Base-by-base conservation (phyloP, 2,797 vertebrate genomes). In the Sebastes hubbsi region DNA sequence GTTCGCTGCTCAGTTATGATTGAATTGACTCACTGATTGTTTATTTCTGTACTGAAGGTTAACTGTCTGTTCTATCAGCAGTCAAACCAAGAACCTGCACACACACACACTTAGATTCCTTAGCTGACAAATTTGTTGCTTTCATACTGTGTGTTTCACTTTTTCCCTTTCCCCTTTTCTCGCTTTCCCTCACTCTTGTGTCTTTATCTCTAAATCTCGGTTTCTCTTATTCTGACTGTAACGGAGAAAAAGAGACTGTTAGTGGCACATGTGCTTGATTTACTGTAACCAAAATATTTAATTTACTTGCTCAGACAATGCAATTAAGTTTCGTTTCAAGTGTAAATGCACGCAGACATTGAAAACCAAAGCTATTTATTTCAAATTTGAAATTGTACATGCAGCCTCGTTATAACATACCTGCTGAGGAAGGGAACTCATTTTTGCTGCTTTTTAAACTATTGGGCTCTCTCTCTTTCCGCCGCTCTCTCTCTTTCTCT, bases 21-120 rank as follows among this genome's bases (percentile, higher is more conserved):
- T 82, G 75, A 80, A 62, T 54, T 83, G 83, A 87, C 65, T 83
- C 72, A 55, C 65, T 61, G 72, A 76, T 82, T 86, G 80, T 86
- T 82, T 88, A 83, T 90, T 81, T 85, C 80, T 86, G 66, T 65
- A 67, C 75, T 82, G 66, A 75, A 86, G 79, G 73, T 81, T 77
- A 89, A 89, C 85, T 34, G 70, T 77, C 78, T 76, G 20, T 9
- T 77, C 60, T 70, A 58, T 81, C 75, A 69, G 69, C 74, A 83
- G 88, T 89, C 83, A 89, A 68, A 89, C 59, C 78, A 72, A 74
- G 72, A 89, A 55, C 29, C 64, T 56, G n/a, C 64, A 13, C 25
- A 8, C 65, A 67, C 8, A 63, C 61, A 63, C 61, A 22, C 61
- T 8, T 55, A 18, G 55, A 73, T 85, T 76, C 58, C 52, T 71